Conservation (phyloP, 2,113 vertebrate genomes). For the Epinephelus lanceolatus region DNA sequence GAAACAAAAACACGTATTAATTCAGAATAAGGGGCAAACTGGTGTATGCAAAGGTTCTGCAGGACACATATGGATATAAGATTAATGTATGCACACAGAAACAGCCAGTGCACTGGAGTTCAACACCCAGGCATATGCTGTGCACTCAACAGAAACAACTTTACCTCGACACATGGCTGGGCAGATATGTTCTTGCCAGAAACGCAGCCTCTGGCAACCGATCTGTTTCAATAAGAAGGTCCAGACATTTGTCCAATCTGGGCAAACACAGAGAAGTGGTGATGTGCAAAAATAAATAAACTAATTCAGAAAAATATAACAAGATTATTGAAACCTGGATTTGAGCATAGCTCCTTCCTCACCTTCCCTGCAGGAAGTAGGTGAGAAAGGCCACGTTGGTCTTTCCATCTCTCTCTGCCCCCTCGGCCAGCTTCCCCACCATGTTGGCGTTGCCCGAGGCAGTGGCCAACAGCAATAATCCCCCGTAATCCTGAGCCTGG, state of each 20-base stretch:
- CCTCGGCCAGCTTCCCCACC: conserved; percentile 93
- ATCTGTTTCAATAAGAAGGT: conserved; percentile 93
- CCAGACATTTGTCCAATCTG: conserved; percentile 94
- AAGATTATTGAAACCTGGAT: background rate
- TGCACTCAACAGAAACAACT: background rate
- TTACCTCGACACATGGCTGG: conserved; percentile 84
- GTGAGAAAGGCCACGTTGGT: conserved; percentile 97
- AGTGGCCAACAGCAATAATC: conserved; percentile 93
- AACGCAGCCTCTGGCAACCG: conserved; percentile 96
- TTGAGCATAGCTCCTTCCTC: background rate
- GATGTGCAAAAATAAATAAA: background rate
- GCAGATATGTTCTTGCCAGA: conserved; percentile 93
- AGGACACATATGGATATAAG: background rate
- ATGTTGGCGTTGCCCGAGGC: conserved; percentile 93
- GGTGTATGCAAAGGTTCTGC: background rate
- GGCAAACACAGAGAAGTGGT: background rate
- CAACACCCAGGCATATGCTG: background rate
- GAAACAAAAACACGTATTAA: background rate
- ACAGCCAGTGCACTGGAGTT: background rate
- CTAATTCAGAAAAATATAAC: background rate
- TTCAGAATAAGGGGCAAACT: background rate
- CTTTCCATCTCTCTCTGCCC: conserved; percentile 93
- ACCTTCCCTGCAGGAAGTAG: conserved; percentile 96
- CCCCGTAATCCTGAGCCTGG: conserved; percentile 95
- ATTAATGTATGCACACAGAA: background rate